Evolutionary conservation across 2,797 vertebrate species (phyloP), one percentile per base, ranked within the genome.

Genomic region (Carduelis carduelis): DNA sequence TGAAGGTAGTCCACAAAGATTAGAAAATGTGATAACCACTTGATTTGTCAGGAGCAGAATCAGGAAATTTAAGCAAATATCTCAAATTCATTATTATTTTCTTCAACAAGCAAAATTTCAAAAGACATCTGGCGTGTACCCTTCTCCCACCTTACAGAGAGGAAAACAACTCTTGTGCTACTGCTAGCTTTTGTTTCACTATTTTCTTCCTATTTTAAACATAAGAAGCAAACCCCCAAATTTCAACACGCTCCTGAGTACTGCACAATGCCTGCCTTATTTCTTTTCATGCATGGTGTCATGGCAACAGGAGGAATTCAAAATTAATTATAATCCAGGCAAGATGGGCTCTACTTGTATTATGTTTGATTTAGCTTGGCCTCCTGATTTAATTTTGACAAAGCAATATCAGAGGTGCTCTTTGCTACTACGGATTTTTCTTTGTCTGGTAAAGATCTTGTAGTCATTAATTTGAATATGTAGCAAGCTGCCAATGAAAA

Each of bases 251-350:
- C 66, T 87, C 56, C 64, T 66, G 77, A 92, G 43, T 24, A 35
- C 57, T 87, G 55, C 56, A 89, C 74, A 94, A 85, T 87, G 81
- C 30, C 22, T 87, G 64, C 37, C 78, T 93, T 93, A 77, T 84
- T 94, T 77, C 68, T 90, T 94, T 93, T 85, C 56, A 34, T 84
- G n/a, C 18, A 14, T 85, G 75, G 88, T 95, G 81, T 90, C 95
- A 96, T 96, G 81, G 93, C 89, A 96, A 96, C 96, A 65, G 53
- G 49, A 93, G 63, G 68, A 94, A 96, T 85, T 90, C 30, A 85
- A 93, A 90, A 93, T 84, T 85, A 96, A 74, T 94, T 95, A 57
- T 83, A 92, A 89, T 90, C 53, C 37, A 80, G 81, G 46, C 74
- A 90, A 84, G 86, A 70, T 63, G 52, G 55, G 63, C 74, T 92